Conservation (phyloP, 2,888 invertebrate species). For the Leptopterna dolabrata region DNA sequence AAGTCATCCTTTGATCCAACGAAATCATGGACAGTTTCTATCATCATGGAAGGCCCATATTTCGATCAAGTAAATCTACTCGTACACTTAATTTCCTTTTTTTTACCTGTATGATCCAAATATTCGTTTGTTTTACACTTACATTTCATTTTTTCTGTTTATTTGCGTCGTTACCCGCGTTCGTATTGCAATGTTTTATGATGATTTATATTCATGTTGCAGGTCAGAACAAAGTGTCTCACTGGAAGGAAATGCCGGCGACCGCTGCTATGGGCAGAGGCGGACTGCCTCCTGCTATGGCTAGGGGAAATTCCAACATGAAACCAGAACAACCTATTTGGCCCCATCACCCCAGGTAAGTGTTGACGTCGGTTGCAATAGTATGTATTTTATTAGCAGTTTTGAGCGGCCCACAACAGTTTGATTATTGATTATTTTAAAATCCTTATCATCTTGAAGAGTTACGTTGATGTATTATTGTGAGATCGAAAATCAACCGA, state of each 20-base stretch:
- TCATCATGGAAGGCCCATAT: neutral
- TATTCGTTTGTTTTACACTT: no score
- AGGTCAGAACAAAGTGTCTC: conserved; percentile 69
- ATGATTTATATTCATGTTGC: neutral
- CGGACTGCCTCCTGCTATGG: conserved; percentile 70
- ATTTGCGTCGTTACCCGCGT: neutral
- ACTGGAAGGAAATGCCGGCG: conserved; percentile 75
- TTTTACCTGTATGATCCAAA: no score
- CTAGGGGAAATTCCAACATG: conserved; percentile 64
- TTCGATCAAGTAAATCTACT: neutral
- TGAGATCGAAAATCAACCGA: no score
- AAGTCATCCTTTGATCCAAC: neutral
- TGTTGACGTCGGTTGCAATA: no score
- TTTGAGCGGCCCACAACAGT: no score
- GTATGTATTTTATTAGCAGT: no score
- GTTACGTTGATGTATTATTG: neutral
- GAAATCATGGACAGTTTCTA: neutral
- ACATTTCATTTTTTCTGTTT: neutral
- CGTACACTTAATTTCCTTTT: no score
- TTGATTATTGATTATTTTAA: no score
- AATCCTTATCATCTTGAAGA: no score
- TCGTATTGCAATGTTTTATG: neutral
- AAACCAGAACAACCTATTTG: conserved; percentile 66
- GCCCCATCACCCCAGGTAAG: conserved; percentile 65
- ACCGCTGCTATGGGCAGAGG: conserved; percentile 61